Percentiles rank a stretch among this genome's conserved stretches.
These are phyloP conservation scores for Forbesichthys papilliferus DNA, from an alignment of 2,113 vertebrate species.

Conservation along the genomic window DNA sequence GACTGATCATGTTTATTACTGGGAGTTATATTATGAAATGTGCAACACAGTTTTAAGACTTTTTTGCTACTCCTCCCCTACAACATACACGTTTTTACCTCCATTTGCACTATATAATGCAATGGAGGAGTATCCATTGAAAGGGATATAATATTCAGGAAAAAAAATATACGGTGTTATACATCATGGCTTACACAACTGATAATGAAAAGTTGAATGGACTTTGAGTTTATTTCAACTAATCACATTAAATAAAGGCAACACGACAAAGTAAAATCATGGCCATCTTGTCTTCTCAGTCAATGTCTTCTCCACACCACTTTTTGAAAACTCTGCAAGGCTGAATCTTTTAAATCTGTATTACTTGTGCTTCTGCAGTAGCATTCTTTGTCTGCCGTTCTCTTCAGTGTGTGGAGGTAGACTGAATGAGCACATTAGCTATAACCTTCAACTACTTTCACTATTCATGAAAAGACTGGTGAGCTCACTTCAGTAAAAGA, in stretches of 20 bases:
- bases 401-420: conserved; percentile 9
- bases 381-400: conserved; percentile 42
- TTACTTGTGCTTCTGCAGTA: conserved; percentile 45
- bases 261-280: conserved; percentile 30
- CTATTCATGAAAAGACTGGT: conserved; percentile 7
- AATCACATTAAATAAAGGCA: conserved; percentile 3
- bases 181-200: conserved; percentile 21
- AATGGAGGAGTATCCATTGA: too few relatives aligned
- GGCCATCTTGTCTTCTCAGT: background rate
- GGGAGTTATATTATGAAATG: background rate
- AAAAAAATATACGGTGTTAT: background rate
- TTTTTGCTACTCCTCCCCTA: background rate
- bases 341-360: conserved; percentile 44
- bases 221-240: conserved; percentile 34
- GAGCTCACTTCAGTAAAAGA: too few relatives aligned
- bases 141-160: background rate
- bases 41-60: background rate
- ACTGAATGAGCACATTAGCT: conserved; percentile 19
- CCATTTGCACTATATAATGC: too few relatives aligned
- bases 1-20: too few relatives aligned
- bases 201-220: conserved; percentile 14
- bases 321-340: conserved; percentile 5
- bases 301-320: conserved; percentile 16
- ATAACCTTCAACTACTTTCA: conserved; percentile 9
- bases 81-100: too few relatives aligned